phyloP scores from a whole-genome alignment of 1,140 invertebrate species.

The Sinonovacula constricta region DNA sequence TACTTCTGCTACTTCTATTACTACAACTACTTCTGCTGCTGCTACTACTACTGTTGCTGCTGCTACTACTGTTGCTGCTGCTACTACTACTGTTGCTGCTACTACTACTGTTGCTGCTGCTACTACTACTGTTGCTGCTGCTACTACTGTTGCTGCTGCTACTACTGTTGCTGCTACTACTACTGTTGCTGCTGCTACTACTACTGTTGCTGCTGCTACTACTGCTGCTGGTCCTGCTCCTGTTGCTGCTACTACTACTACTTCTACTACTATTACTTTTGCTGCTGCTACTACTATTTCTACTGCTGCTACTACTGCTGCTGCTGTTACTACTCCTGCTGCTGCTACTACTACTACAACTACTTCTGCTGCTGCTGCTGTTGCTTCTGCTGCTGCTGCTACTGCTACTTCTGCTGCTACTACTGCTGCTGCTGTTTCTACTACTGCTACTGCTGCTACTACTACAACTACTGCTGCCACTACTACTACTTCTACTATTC shows the following conservation, averaged over 20 bases:
- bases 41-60: slow-evolving; percentile 2
- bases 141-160: slow-evolving; percentile 4
- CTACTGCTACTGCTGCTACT: slow-evolving; percentile 5
- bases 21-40: too few species aligned
- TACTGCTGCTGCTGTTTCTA: too few species aligned
- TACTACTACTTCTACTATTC: too few species aligned
- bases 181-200: background rate
- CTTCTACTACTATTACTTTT: slow-evolving; percentile 23
- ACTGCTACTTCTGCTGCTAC: background rate
- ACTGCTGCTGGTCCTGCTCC: background rate
- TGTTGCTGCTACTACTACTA: slow-evolving; percentile 12
- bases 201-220: slow-evolving; percentile 10
- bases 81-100: slow-evolving; percentile 7
- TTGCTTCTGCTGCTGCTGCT: too few species aligned
- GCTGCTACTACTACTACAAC: too few species aligned
- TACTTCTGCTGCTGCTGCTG: too few species aligned
- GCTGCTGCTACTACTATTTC: too few species aligned
- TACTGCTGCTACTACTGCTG: slow-evolving; percentile 23
- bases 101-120: too few species aligned
- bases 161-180: slow-evolving; percentile 7
- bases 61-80: slow-evolving; percentile 13
- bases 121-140: slow-evolving; percentile 13
- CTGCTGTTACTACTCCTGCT: slow-evolving; percentile 6
- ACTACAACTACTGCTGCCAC: slow-evolving; percentile 1
- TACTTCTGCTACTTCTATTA: too few species aligned